Evolutionary conservation across 2,113 vertebrate genomes (phyloP), one percentile per base, ranked within the genome.

Genomic region (Trogon surrucura): DNA sequence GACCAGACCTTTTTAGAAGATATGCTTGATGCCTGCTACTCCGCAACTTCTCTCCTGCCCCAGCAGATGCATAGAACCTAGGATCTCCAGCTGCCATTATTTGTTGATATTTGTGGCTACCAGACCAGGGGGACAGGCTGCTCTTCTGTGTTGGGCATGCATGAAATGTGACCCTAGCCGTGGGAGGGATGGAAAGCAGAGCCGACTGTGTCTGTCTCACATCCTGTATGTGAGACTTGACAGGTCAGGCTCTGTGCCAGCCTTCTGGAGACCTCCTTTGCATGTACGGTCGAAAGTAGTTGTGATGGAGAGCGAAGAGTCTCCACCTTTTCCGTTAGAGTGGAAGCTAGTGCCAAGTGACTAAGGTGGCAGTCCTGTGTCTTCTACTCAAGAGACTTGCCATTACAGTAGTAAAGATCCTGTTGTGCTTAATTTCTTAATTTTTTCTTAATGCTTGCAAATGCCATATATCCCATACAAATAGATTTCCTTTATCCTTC

Each of bases 281-380:
- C 38, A 60, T 58, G n/a, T 32, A 14, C 9, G 36, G 32, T 41
- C 1, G 0, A 62, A 77, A 15, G 19, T 13, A 88, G 11, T 23
- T 1, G 1, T 6, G 13, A 34, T 13, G 36, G 14, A 89, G 6
- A 19, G 8, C 0, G 0, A 47, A 60, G 80, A 34, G 11, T 2
- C 5, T 79, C 13, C 1, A 6, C 34, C 26, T 89, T 80, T 41
- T 60, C 13, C 3, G 6, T 27, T n/a, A 45, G 56, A 13, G 14
- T 17, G 62, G 60, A 11, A 89, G 16, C 5, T 14, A 62, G 12
- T 3, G 6, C 36, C 44, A 29, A 60, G 4, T 65, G 56, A 29
- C 18, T 38, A 32, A 60, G 9, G 47, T 58, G 30, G 6, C 20
- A 16, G 6, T 50, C 9, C 13, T 30, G 5, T 36, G 16, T 41